phyloP scores from a whole-genome alignment of 1,140 invertebrate genomes.

The Brachionus calyciflorus region DNA sequence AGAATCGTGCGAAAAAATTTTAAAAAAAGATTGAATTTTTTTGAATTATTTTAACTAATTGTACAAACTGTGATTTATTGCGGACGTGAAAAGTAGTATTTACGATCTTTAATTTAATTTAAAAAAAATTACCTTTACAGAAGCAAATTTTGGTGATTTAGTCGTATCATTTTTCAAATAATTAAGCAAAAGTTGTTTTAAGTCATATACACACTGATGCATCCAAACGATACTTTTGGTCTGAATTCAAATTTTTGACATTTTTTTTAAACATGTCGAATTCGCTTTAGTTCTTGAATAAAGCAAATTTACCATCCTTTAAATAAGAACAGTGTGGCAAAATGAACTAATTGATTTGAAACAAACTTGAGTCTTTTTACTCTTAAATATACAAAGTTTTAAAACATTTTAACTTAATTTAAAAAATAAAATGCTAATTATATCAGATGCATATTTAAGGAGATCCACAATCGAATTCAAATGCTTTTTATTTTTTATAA shows the following conservation, averaged over 20 bases:
- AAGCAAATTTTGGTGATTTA: background rate
- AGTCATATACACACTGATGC: background rate
- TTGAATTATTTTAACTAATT: too few species aligned
- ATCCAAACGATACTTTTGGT: slow-evolving; percentile 38
- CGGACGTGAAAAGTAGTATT: too few species aligned
- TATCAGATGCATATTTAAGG: slow-evolving; percentile 25
- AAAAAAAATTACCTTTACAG: slow-evolving; percentile 10
- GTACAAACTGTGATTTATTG: too few species aligned
- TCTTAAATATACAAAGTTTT: background rate
- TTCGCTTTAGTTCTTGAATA: background rate
- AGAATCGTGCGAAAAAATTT: too few species aligned
- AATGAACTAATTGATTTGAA: background rate
- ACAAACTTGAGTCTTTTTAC: slow-evolving; percentile 11
- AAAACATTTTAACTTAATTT: too few species aligned
- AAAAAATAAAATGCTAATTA: background rate
- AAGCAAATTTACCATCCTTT: background rate
- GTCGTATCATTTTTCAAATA: background rate
- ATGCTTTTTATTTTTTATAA: background rate
- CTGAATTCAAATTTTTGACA: background rate
- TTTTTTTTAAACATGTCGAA: slow-evolving; percentile 3
- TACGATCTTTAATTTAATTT: background rate
- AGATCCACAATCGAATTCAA: slow-evolving; percentile 18
- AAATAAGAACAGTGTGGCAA: background rate
- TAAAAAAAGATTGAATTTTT: too few species aligned
- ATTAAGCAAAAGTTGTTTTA: slow-evolving; percentile 6